Base-by-base conservation (phyloP, 2,113 vertebrate genomes). In the Plestiodon gilberti region DNA sequence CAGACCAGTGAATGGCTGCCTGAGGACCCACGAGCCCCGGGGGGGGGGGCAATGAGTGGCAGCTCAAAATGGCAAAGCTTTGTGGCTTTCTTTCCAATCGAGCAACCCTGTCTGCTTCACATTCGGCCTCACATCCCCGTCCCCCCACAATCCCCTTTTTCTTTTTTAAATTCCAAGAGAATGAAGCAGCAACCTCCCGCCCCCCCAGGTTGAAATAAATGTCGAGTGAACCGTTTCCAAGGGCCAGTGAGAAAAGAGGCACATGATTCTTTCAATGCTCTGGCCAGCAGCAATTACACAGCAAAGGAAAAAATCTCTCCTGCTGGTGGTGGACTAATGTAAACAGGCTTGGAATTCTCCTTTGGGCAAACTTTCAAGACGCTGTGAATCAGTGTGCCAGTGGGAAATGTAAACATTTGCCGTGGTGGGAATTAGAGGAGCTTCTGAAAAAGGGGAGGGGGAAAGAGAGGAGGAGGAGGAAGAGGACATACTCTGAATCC, bases 371-470 rank as follows among this genome's bases (percentile, higher is more conserved):
- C 85, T 82, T 64, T 25, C 57, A 35, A 61, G 84, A 80, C 78
- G 61, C 38, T 0, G 0, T 87, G 84, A 64, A 81, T 88, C 78
- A 71, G 88, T 0, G 0, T 52, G 71, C 13, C 82, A 43, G 79
- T 0, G 67, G 90, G 94, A 92, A 93, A 89, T 13, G 76, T 89
- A 93, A 93, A 91, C 92, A 91, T 35, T 64, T 9, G 81, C 3
- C 70, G n/a, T 0, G 3, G 0, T 1, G 0, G 0, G 78, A 0
- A 0, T 11, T 2, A 0, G 1, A 35, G 70, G 57, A 88, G 6
- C 71, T 69, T 2, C 70, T 33, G 61, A 38, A 74, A 61, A 73
- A 13, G 20, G 20, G 11, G 40, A 11, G 30, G 9, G 10, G 48
- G 30, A 28, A 65, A 13, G 10, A 6, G 0, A 0, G 71, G 84